Percentiles rank a stretch among this genome's conserved stretches.
phyloP scores from a whole-genome alignment of 1,140 invertebrate genomes.

The Heliconius eleuchia region DNA sequence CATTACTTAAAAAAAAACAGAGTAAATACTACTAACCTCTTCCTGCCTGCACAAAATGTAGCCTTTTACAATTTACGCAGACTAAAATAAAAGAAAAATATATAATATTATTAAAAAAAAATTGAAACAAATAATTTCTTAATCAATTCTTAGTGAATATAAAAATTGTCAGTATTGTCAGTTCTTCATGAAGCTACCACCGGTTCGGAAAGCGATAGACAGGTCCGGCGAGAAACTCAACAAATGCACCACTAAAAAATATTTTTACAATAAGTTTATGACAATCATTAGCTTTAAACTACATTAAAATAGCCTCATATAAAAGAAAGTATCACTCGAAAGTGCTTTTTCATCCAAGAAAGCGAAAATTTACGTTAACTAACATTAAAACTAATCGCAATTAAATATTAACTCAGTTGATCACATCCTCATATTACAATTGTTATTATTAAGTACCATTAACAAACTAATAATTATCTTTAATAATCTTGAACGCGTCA shows the following conservation, averaged over 20 bases:
- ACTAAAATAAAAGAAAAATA: too few species aligned
- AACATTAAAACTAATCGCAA: neutral
- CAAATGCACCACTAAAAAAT: too few species aligned
- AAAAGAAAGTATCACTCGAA: neutral
- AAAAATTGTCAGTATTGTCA: neutral
- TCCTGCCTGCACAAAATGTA: too few species aligned
- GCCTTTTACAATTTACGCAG: too few species aligned
- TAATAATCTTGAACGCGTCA: conserved; percentile 41
- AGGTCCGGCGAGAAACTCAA: too few species aligned
- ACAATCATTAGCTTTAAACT: neutral
- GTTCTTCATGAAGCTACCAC: neutral
- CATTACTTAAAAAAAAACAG: too few species aligned
- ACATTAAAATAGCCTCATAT: neutral
- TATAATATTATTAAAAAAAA: too few species aligned
- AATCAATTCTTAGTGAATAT: neutral
- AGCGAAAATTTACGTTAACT: neutral
- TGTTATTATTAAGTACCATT: conserved; percentile 36
- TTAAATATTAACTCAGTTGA: conserved; percentile 14
- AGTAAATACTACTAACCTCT: too few species aligned
- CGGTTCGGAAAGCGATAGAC: too few species aligned
- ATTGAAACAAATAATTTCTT: neutral
- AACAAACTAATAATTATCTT: conserved; percentile 38
- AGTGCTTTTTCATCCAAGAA: conserved; percentile 2
- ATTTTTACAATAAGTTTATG: too few species aligned
- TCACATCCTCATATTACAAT: conserved; percentile 31